Base-by-base conservation (phyloP, 2,113 vertebrate species). In the Dromaius novaehollandiae region DNA sequence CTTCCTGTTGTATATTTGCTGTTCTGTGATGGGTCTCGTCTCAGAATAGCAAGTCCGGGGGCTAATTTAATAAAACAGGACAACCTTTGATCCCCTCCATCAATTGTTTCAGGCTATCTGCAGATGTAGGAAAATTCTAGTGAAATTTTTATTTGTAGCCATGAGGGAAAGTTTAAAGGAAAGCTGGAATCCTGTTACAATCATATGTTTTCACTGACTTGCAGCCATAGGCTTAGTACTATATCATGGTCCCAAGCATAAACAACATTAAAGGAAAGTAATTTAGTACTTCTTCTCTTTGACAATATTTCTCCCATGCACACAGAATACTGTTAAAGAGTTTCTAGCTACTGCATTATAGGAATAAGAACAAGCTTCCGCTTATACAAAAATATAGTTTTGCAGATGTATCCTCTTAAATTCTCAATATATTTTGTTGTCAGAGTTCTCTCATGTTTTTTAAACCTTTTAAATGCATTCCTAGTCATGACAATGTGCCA, bases 71-170 rank as follows among this genome's bases (percentile, higher is more conserved):
- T 96, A 95, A 96, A 95, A 88, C 24, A 69, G 20, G 13, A 9
- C 77, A 68, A 91, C 89, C 83, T 93, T 97, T 92, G 79, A 70
- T 87, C 53, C 92, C 64, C 24, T 44, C 66, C 71, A 28, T 77
- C 40, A 88, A 78, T 75, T 91, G 78, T 94, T 94, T 94, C 89
- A 91, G 96, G 89, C 91, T 97, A 64, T 95, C 58, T 71, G 79
- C 85, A 95, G 87, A 95, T 74, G 51, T 71, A 95, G 87, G 82
- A 94, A 95, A 89, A 95, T 94, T 89, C 60, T 82, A 94, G 93
- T 90, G 91, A 83, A 91, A 68, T 93, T 94, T 91, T 96, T 93
- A 95, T 95, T 90, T 81, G 50, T 88, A 93, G 93, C 94, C 75
- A 88, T 32, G 38, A 89, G 94, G 91, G 63, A 86, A 94, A 81